Conservation (phyloP, 2,888 invertebrate genomes). For the Siphonodentalium dalli region DNA sequence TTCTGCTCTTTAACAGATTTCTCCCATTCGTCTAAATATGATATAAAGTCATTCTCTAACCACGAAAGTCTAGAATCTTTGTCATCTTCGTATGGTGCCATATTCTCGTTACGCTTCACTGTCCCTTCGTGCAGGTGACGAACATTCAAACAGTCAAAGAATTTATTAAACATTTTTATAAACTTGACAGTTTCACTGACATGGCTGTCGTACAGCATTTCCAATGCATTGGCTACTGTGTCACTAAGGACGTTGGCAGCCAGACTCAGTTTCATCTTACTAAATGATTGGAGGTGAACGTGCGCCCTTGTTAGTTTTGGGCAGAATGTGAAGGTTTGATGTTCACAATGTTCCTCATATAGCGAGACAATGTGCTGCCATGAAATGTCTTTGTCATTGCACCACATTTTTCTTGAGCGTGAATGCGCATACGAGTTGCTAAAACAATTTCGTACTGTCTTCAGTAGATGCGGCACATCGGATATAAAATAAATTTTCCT, state of each 20-base stretch:
- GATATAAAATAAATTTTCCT: not conserved
- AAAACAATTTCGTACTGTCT: not conserved
- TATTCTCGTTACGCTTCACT: slow-evolving; percentile 13
- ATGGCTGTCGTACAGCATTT: slow-evolving; percentile 2
- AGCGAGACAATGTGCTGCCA: not conserved
- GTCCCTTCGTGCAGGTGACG: slow-evolving; percentile 18
- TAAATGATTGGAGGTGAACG: slow-evolving; percentile 8
- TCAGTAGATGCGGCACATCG: not conserved
- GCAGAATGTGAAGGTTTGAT: slow-evolving; percentile 9
- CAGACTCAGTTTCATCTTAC: slow-evolving; percentile 18
- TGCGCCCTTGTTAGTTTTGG: slow-evolving; percentile 22
- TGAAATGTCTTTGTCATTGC: slow-evolving; percentile 3
- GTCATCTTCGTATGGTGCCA: slow-evolving; percentile 3
- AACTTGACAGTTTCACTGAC: slow-evolving; percentile 19
- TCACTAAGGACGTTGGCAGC: slow-evolving; percentile 19
- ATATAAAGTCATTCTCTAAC: slow-evolving; percentile 9
- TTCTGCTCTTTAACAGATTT: not conserved
- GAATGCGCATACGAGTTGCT: not conserved
- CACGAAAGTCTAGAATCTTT: slow-evolving; percentile 13
- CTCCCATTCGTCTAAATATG: slow-evolving; percentile 11
- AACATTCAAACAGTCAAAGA: slow-evolving; percentile 30
- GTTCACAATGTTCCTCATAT: slow-evolving; percentile 22
- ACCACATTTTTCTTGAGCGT: not conserved
- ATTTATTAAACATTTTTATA: slow-evolving; percentile 25
- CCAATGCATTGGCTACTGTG: slow-evolving; percentile 20